Percentiles rank a stretch among this genome's conserved stretches.
Conservation (phyloP, 2,113 vertebrate genomes). For the Fulica atra region DNA sequence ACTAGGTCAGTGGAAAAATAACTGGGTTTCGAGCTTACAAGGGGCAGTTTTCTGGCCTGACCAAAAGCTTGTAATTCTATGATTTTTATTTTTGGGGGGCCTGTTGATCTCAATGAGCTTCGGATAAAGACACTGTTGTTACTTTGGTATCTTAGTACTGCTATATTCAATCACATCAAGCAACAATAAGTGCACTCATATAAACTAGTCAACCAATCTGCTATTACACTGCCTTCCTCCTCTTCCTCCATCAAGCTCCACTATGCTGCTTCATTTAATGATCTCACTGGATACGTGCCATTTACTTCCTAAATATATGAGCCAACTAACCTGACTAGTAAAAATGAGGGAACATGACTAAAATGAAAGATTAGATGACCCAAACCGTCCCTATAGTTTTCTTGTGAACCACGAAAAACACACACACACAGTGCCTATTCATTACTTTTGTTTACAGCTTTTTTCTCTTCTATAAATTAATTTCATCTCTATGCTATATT, state of each 20-base stretch:
- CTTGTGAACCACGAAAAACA: background rate
- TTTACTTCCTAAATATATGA: background rate
- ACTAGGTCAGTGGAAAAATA: background rate
- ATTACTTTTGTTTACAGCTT: background rate
- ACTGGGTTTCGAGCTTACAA: background rate
- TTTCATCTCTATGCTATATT: background rate
- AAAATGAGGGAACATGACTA: background rate
- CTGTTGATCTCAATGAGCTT: background rate
- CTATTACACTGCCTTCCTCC: background rate
- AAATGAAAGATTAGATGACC: background rate
- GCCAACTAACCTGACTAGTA: background rate
- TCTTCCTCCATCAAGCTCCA: background rate
- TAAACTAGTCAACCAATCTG: background rate
- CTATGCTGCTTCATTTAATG: background rate
- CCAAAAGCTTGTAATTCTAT: background rate
- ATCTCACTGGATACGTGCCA: background rate
- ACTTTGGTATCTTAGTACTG: background rate
- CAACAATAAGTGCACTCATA: background rate
- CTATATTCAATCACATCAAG: background rate
- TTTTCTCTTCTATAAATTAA: background rate
- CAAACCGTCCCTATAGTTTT: background rate
- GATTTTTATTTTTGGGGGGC: no score
- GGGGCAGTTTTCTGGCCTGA: background rate
- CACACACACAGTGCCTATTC: background rate
- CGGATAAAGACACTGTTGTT: background rate